Evolutionary conservation across 2,888 invertebrate species (phyloP).

Genomic region (Tetranychus truncatus): DNA sequence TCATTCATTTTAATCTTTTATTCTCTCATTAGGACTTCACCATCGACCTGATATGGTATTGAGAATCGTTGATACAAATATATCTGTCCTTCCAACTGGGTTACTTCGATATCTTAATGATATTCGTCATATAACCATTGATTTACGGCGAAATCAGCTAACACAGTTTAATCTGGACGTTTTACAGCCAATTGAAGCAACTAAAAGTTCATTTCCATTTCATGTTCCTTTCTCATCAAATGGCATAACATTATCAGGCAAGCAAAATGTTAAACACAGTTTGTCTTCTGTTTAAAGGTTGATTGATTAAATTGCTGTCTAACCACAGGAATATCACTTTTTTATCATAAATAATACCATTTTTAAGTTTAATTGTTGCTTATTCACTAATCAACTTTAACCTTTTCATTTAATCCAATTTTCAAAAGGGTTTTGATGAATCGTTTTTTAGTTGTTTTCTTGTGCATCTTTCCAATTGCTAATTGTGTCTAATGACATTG

Average conservation of each 20-base stretch:
- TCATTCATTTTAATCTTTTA: not conserved
- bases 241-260: not conserved
- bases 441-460: not conserved
- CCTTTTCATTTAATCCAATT: too few relatives aligned
- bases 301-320: not conserved
- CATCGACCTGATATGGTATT: slow-evolving; percentile 45
- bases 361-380: not conserved
- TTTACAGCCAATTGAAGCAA: slow-evolving; percentile 40
- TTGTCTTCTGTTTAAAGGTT: not conserved
- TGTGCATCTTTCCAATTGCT: not conserved
- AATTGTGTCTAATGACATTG: not conserved
- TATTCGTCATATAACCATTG: slow-evolving; percentile 56
- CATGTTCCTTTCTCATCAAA: slow-evolving; percentile 4
- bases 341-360: not conserved
- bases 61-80: slow-evolving; percentile 36
- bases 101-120: slow-evolving; percentile 32
- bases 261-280: not conserved
- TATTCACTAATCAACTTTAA: too few relatives aligned
- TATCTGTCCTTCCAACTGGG: slow-evolving; percentile 24
- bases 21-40: slow-evolving; percentile 28
- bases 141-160: slow-evolving; percentile 61
- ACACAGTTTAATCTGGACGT: slow-evolving; percentile 59
- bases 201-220: not conserved
- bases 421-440: not conserved
- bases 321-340: not conserved